Evolutionary conservation across 2,797 vertebrate species (phyloP), one percentile per base, ranked within the genome.

Genomic region (Lithobates sylvaticus): DNA sequence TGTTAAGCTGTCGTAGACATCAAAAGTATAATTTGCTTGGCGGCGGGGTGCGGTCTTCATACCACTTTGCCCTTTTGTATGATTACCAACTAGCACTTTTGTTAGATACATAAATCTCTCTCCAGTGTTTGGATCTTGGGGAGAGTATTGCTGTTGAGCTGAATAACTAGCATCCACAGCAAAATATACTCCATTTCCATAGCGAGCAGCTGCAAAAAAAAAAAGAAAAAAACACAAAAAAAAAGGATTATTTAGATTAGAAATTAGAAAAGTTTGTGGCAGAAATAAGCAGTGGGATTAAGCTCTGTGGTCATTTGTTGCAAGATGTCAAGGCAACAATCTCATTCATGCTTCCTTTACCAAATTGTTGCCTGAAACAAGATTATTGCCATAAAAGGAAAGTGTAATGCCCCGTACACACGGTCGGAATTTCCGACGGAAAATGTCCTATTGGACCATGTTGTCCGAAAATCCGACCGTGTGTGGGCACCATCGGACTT

Each of bases 141-240:
- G 85, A 6, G 89, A 89, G 83, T 0, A 94, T 0, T 0, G 0
- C 1, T 67, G 18, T 0, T 0, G 0, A 3, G 92, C 90, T 0
- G 93, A 94, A 80, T 93, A 93, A 0, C 12, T 0, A 61, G 93
- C 92, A 3, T 89, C 5, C 81, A 92, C 89, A 0, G 93, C 93
- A 36, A 94, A 94, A 89, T 94, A 93, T 61, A 93, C 91, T 8
- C 93, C 93, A 54, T 1, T 90, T 39, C 94, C 93, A 54, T 7
- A 90, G 0, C 0, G 0, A 5, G 90, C 61, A 76, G 54, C 94
- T 94, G 85, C 39, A 85, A 0, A 81, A 29, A 58, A 1, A 29
- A 29, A 29, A 29, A 81, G 9, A 89, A 2, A 32, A 32, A 32
- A 32, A 32, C 29, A 32, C 32, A 32, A 2, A 32, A 84, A 5